Evolutionary conservation across 2,113 vertebrate genomes (phyloP).

Genomic region (Formicarius rufipectus): DNA sequence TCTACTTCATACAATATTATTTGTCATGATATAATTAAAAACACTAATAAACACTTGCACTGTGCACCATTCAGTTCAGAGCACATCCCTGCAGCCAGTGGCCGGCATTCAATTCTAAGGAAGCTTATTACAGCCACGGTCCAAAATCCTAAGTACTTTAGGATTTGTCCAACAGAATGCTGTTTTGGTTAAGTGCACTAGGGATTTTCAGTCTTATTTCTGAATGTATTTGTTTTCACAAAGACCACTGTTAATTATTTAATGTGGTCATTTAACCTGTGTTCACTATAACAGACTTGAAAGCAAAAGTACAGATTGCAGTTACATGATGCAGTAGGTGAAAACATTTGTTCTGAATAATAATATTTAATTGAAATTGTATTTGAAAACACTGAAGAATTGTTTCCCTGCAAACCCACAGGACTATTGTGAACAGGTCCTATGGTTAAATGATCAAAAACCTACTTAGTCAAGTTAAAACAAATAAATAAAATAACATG

Average conservation of each 20-base stretch:
- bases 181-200: neutral
- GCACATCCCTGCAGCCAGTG: neutral
- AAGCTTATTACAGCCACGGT: neutral
- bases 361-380: slow-evolving; percentile 29
- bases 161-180: neutral
- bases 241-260: neutral
- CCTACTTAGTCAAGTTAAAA: slow-evolving; percentile 65
- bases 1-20: neutral
- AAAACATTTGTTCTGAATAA: slow-evolving; percentile 43
- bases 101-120: neutral
- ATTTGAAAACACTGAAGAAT: neutral
- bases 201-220: neutral
- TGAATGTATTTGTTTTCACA: neutral
- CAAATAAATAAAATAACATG: slow-evolving; percentile 67
- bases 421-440: slow-evolving; percentile 20
- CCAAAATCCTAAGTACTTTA: neutral
- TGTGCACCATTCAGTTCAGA: neutral
- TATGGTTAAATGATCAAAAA: slow-evolving; percentile 63
- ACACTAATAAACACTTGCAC: neutral
- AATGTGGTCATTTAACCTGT: neutral
- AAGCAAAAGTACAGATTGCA: neutral
- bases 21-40: neutral
- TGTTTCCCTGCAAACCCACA: slow-evolving; percentile 54
- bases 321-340: neutral
- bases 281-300: neutral